A percentile compares a stretch with the other conserved stretches of the same genome.
Evolutionary conservation across 1,140 invertebrate species (phyloP).

Genomic region (Drosophila truncata): DNA sequence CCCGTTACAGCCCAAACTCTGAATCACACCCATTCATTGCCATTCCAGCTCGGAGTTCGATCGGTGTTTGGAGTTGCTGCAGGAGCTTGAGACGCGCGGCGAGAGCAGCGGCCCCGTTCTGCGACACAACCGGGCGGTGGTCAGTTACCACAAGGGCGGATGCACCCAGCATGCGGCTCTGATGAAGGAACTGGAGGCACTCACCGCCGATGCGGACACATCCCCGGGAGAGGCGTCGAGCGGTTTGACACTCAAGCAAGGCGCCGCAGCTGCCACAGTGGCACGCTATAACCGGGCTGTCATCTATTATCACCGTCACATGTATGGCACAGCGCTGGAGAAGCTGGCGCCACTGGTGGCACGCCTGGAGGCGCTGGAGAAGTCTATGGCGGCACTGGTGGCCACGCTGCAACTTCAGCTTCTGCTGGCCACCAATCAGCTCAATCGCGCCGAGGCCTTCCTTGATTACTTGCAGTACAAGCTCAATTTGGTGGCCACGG

Average conservation of each 20-base stretch:
- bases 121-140: constrained; percentile 90
- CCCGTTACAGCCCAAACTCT: not conserved
- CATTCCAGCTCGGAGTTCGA: constrained; percentile 85
- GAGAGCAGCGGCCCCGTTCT: constrained; percentile 90
- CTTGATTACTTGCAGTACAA: constrained; percentile 75
- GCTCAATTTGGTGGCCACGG: constrained; percentile 61
- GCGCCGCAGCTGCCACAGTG: constrained; percentile 82
- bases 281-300: constrained; percentile 93
- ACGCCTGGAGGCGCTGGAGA: constrained; percentile 91
- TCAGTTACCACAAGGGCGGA: constrained; percentile 90
- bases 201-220: constrained; percentile 42
- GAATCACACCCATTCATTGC: not conserved
- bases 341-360: constrained; percentile 91
- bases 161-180: constrained; percentile 90
- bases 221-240: constrained; percentile 7
- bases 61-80: constrained; percentile 87
- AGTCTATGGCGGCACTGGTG: constrained; percentile 85
- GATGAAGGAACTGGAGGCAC: constrained; percentile 87
- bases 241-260: constrained; percentile 55
- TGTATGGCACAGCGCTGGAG: constrained; percentile 91
- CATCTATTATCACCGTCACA: constrained; percentile 91
- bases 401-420: constrained; percentile 85
- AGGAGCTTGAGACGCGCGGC: constrained; percentile 87
- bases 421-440: constrained; percentile 76
- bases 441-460: constrained; percentile 75